These are phyloP conservation scores for Oedothorax gibbosus DNA, from an alignment of 1,140 invertebrate species.

Conservation along the genomic window DNA sequence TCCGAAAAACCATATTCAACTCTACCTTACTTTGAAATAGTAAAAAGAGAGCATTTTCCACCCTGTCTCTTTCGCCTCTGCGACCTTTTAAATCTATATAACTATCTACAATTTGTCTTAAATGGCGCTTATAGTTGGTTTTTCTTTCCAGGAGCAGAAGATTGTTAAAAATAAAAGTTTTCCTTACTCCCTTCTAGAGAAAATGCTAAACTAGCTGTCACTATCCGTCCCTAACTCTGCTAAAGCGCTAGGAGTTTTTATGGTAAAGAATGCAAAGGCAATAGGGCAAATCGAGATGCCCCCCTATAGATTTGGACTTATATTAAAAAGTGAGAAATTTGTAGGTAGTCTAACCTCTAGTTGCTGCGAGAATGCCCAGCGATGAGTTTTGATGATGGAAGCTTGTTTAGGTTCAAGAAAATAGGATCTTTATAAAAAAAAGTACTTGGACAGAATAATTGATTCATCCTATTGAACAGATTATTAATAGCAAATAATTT, in stretches of 20 bases:
- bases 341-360: conserved; percentile 26
- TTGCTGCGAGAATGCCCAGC: conserved; percentile 38
- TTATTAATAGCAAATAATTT: too few species aligned
- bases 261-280: conserved; percentile 55
- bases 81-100: conserved; percentile 34
- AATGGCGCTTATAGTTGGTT: conserved; percentile 42
- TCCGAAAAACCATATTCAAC: too few species aligned
- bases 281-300: conserved; percentile 53
- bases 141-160: conserved; percentile 48
- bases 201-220: conserved; percentile 45
- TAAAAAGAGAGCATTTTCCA: not conserved
- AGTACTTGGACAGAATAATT: too few species aligned
- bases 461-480: too few species aligned
- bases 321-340: conserved; percentile 60
- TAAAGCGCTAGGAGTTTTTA: conserved; percentile 37
- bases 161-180: conserved; percentile 60
- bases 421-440: too few species aligned
- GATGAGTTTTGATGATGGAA: too few species aligned
- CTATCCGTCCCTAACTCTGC: conserved; percentile 5
- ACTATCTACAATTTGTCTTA: conserved; percentile 25
- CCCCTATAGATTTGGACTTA: conserved; percentile 44
- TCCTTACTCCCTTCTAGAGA: conserved; percentile 24
- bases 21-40: too few species aligned
- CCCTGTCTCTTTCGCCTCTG: conserved; percentile 43
- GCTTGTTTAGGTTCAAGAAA: too few species aligned